These are phyloP conservation scores for Lordiphosa andalusiaca DNA, from an alignment of 2,888 invertebrate species.

Conservation along the genomic window DNA sequence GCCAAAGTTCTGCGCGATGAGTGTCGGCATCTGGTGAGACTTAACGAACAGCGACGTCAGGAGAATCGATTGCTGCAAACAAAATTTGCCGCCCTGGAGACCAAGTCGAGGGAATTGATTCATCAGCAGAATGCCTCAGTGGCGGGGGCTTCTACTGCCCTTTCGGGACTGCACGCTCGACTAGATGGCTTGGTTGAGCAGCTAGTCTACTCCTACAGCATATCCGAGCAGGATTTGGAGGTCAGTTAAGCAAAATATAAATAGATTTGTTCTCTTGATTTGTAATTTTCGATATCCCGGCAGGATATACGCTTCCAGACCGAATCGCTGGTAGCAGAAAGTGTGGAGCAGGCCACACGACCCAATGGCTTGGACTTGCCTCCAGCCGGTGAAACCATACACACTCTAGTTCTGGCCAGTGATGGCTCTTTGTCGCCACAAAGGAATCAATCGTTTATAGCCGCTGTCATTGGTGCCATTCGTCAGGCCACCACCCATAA, in stretches of 20 bases:
- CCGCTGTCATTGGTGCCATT: conserved; percentile 87
- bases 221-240: conserved; percentile 88
- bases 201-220: conserved; percentile 86
- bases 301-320: conserved; percentile 90
- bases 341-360: conserved; percentile 82
- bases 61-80: conserved; percentile 86
- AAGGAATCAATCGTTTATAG: conserved; percentile 85
- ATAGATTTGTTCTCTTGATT: neutral
- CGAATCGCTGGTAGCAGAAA: conserved; percentile 86
- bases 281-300: neutral
- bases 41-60: conserved; percentile 89
- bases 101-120: conserved; percentile 84
- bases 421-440: conserved; percentile 83
- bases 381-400: conserved; percentile 48
- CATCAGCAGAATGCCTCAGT: conserved; percentile 86
- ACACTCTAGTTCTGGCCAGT: conserved; percentile 64
- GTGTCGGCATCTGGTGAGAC: conserved; percentile 88
- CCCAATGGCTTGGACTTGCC: conserved; percentile 65
- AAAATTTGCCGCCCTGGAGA: conserved; percentile 84
- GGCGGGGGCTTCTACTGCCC: conserved; percentile 85
- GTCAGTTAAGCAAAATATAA: conserved; percentile 76
- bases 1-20: conserved; percentile 86
- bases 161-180: conserved; percentile 86
- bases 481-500: conserved; percentile 82
- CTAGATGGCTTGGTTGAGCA: conserved; percentile 87